These are phyloP conservation scores for Varanus komodoensis DNA, from an alignment of 2,113 vertebrate species.

Conservation along the genomic window DNA sequence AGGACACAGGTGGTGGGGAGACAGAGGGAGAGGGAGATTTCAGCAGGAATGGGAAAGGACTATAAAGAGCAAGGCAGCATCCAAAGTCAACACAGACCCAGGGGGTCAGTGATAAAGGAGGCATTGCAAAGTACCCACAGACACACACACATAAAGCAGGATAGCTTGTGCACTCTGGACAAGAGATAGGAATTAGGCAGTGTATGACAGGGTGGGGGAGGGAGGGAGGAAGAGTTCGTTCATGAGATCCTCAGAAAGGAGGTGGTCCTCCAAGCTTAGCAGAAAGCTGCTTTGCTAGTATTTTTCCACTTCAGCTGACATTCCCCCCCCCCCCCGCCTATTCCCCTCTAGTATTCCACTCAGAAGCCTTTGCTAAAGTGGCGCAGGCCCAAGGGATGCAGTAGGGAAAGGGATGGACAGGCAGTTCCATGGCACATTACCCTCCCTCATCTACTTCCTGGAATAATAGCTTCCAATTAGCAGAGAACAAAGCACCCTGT, in stretches of 20 bases:
- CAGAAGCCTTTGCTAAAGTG: slow-evolving; percentile 23
- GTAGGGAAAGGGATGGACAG: too few relatives aligned
- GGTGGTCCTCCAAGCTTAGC: background rate
- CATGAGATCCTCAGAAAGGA: background rate
- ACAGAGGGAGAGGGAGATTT: background rate
- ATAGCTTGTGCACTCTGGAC: background rate
- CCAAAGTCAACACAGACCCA: background rate
- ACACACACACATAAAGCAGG: background rate
- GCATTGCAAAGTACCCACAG: background rate
- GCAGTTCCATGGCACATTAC: slow-evolving; percentile 11
- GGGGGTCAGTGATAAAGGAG: background rate
- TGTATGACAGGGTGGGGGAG: background rate
- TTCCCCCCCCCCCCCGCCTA: background rate
- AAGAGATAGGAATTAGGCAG: background rate
- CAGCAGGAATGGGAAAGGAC: slow-evolving; percentile 22
- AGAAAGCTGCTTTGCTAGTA: slow-evolving; percentile 2
- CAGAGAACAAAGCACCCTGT: slow-evolving; percentile 46
- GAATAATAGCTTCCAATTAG: slow-evolving; percentile 39
- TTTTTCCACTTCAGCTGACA: slow-evolving; percentile 15
- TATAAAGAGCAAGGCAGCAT: background rate
- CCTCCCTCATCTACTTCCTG: slow-evolving; percentile 9
- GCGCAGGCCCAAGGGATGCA: background rate
- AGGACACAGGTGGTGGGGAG: background rate
- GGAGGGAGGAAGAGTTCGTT: slow-evolving; percentile 17
- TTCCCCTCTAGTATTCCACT: background rate